These are phyloP conservation scores for Allygus modestus DNA, from an alignment of 2,888 invertebrate genomes.

Conservation along the genomic window DNA sequence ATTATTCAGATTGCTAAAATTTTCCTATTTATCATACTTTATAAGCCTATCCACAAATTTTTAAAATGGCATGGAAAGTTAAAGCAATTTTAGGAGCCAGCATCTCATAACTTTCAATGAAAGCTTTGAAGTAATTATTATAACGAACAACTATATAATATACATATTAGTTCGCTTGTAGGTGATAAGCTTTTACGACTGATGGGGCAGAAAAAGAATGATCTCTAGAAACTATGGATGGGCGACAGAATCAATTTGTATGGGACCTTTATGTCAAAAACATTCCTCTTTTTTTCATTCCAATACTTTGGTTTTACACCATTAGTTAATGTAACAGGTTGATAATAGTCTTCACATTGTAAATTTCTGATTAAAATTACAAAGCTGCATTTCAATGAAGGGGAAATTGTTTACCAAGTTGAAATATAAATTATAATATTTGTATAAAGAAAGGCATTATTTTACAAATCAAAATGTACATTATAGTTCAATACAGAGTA, in stretches of 20 bases:
- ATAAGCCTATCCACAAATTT: too few species aligned
- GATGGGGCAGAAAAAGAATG: conserved; percentile 8
- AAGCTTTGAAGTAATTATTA: not conserved
- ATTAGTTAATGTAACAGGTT: too few species aligned
- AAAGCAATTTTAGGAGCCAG: not conserved
- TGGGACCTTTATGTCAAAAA: not conserved
- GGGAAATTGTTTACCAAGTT: not conserved
- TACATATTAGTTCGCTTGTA: conserved; percentile 1
- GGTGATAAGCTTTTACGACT: conserved; percentile 35
- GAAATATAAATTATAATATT: not conserved
- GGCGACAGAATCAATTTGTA: not conserved
- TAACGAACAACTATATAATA: not conserved
- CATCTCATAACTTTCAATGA: not conserved
- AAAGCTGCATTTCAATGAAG: not conserved
- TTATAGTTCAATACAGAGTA: not conserved
- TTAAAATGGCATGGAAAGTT: not conserved
- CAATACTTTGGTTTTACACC: too few species aligned
- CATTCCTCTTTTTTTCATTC: not conserved
- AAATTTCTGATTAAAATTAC: too few species aligned
- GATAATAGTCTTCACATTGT: too few species aligned
- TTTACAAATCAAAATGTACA: conserved; percentile 33
- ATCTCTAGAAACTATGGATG: conserved; percentile 26
- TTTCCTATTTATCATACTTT: not conserved
- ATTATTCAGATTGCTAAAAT: not conserved
- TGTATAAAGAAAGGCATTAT: not conserved